phyloP scores from a whole-genome alignment of 2,113 vertebrate species.

The Arvicanthis niloticus region DNA sequence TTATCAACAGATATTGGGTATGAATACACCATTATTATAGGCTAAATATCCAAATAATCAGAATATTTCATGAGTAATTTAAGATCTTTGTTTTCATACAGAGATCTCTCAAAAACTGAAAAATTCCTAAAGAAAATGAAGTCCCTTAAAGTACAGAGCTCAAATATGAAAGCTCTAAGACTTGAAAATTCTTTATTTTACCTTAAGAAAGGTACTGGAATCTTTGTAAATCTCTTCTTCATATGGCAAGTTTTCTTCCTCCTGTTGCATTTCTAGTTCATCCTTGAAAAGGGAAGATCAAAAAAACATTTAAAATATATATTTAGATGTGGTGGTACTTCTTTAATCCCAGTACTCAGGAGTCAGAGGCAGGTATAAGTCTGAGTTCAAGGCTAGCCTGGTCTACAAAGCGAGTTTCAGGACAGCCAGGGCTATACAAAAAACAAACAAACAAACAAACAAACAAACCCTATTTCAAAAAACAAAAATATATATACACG shows the following conservation, averaged over 20 bases:
- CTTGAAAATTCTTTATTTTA: constrained; percentile 70
- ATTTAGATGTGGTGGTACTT: neutral
- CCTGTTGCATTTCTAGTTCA: constrained; percentile 94
- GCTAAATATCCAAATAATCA: neutral
- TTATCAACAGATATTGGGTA: neutral
- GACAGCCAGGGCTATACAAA: neutral
- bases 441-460: neutral
- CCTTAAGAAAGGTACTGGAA: constrained; percentile 99
- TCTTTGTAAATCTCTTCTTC: constrained; percentile 98
- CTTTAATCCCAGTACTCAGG: neutral
- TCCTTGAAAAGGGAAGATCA: constrained; percentile 88
- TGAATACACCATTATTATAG: neutral
- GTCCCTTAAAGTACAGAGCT: neutral
- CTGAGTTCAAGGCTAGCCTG: neutral
- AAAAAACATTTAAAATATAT: constrained; percentile 28
- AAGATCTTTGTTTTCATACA: constrained; percentile 35
- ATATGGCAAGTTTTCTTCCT: constrained; percentile 94
- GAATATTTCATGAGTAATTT: constrained; percentile 35
- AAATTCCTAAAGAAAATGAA: constrained; percentile 18
- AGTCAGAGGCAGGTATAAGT: neutral
- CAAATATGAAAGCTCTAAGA: neutral
- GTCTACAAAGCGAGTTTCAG: neutral
- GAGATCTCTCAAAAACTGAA: constrained; percentile 37
- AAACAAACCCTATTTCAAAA: neutral
- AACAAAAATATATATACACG: neutral